Base-by-base conservation (phyloP, 2,888 invertebrate genomes). In the Phyllotreta striolata region DNA sequence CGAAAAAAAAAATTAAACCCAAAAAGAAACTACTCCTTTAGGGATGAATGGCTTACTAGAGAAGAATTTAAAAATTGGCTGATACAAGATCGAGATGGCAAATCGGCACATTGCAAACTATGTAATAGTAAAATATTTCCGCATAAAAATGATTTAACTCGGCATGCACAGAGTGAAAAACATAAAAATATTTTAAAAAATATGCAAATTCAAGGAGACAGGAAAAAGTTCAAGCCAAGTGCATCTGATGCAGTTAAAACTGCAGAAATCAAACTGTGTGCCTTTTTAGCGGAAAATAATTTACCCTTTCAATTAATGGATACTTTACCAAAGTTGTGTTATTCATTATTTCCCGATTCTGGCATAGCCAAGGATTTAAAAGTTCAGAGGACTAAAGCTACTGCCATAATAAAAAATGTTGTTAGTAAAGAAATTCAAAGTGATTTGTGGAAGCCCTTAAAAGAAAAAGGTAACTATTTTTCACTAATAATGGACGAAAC, bases 401-500 rank as follows among this genome's bases (percentile, higher is more conserved):
- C 60, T 37, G 14, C 9, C 3, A 9, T 52, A 1, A 35, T 52
- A 13, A 59, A 52, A 41, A 12, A 52, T 24, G 34, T n/a, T 6
- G n/a, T 58, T 5, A 43, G 51, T 10, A 47, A 52, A 10, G 9
- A 4, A 7, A 12, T 55, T 6, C 12, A 39, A 12, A 13, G 38
- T 6, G 1, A 51, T 38, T 2, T 58, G 9, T 3, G 9, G 34
- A 8, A 58, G 9, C 35, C 38, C 6, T 35, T 58, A 6, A 1
- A 10, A 13, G 13, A 35, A 47, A n/a, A 3, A 14, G 14, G 9
- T 13, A 37, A n/a, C 24, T 59, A n/a, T 54, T 64, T 67, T 41
- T 67, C 64, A 14, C 13, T 67, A 9, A 59, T 64, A 1, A 67
- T 67, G 67, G 62, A 67, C 52, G 62, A 64, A 40, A 62, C 67